Base-by-base conservation (phyloP, 2,888 invertebrate genomes). In the Notodonta dromedarius region DNA sequence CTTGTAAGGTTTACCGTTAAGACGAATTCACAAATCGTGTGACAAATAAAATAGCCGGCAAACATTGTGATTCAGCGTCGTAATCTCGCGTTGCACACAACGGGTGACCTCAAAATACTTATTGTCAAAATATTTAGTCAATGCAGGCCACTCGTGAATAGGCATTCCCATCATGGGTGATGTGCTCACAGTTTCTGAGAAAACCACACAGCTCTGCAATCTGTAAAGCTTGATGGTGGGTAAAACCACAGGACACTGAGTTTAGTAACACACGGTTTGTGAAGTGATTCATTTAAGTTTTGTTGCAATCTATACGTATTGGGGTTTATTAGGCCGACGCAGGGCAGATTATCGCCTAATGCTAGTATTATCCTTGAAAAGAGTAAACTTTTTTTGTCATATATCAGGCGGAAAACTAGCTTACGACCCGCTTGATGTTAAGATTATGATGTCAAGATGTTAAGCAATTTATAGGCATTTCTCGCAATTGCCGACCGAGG, bases 151-250 rank as follows among this genome's bases (percentile, higher is more conserved):
- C n/a, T 46, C 46, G 46, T 46, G 46, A 46, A 46, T 46, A 5
- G 46, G 46, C 13, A 46, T 46, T 46, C 46, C 46, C 46, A n/a
- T 46, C 46, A 46, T 46, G n/a, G 46, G 6, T 13, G 5, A 46
- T 46, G 46, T 46, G 46, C 46, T 46, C n/a, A 46, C 46, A 46
- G 46, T n/a, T 46, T 50, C 50, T 50, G 16, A 7, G 50, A 50
- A 16, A 50, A 50, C 50, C 50, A 16, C 50, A 50, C 11, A 11
- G 8, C 16, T 50, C 50, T 16, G 50, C 50, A 50, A 50, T 50
- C 7, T 8, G 16, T 50, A 13, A 42, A 46, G 46, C 46, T n/a
- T 44, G 44, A 50, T 16, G 16, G 7, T 50, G 50, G 16, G 50
- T 6, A 6, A 50, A 50, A 16, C 50, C 50, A 50, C 50, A 50